Evolutionary conservation across 2,113 vertebrate genomes (phyloP), one percentile per base, ranked within the genome.

Genomic region (Lepus europaeus): DNA sequence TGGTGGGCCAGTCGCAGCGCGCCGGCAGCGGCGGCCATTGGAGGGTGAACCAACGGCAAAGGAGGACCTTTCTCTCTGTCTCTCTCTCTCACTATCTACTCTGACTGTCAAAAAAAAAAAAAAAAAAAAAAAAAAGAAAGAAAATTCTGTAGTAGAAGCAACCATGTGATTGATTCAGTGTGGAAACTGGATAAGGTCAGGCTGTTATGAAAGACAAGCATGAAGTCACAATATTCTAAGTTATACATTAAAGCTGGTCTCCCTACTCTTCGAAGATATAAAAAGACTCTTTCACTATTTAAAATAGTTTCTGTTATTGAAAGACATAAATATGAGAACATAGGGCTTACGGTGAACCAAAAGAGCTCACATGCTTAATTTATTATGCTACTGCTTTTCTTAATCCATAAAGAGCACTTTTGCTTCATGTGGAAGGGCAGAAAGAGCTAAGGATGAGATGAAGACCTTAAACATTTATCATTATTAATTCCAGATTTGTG

Each of bases 401-500:
- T 63, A 51, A 45, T 72, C 49, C n/a, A 2, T 56, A 25, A 56
- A n/a, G n/a, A 66, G 12, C 6, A 33, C 74, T 90, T 49, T 66
- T 6, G 6, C 17, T 53, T 85, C 17, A 86, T 49, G 25, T n/a
- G 14, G 66, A 88, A 77, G 13, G 23, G 9, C 2, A 36, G 33
- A 63, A n/a, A 63, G 23, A 81, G 33, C 25, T 16, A 81, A n/a
- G 10, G 14, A 16, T 25, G 9, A 10, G 22, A 70, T 77, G 17
- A 12, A 39, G 2, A 45, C 36, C 51, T 83, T 86, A 72, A 81
- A 73, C 11, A 88, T 53, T 61, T 94, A 73, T n/a, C 56, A 73
- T 72, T 76, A 85, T 79, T 63, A 88, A 36, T 86, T 93, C 45
- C 33, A 93, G 36, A 88, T 87, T 87, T 68, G 66, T 59, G 9